These are phyloP conservation scores for Clivina fossor DNA, from an alignment of 2,888 invertebrate species.

Conservation along the genomic window DNA sequence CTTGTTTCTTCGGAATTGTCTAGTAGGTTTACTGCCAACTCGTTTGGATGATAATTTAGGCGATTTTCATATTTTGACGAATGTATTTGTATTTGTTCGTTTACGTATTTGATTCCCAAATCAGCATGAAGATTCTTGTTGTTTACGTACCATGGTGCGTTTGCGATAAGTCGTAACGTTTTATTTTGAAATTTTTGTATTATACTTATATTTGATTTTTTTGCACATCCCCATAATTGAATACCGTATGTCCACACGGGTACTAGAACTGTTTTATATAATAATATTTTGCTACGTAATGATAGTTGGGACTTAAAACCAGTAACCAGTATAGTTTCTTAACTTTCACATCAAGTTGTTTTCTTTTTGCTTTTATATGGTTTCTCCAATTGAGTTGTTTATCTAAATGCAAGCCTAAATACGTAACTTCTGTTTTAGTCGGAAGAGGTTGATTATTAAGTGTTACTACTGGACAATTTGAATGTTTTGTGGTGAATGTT, in stretches of 20 bases:
- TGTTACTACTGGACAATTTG: slow-evolving; percentile 17
- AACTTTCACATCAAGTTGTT: slow-evolving; percentile 32
- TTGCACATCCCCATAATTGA: slow-evolving; percentile 14
- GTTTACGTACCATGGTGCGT: slow-evolving; percentile 6
- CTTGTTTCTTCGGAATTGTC: slow-evolving; percentile 8
- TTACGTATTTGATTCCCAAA: not conserved
- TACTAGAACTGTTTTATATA: slow-evolving; percentile 4
- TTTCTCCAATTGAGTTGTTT: slow-evolving; percentile 32
- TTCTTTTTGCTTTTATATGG: slow-evolving; percentile 34
- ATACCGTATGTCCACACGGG: slow-evolving; percentile 15
- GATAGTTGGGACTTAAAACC: slow-evolving; percentile 12
- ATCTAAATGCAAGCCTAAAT: slow-evolving; percentile 37
- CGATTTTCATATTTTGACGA: slow-evolving; percentile 14
- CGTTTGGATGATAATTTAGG: slow-evolving; percentile 11
- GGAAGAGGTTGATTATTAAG: slow-evolving; percentile 39
- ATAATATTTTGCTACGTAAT: slow-evolving; percentile 5
- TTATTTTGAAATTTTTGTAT: slow-evolving; percentile 12
- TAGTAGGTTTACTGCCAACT: slow-evolving; percentile 5
- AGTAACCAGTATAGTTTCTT: slow-evolving; percentile 10
- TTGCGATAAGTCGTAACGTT: not conserved
- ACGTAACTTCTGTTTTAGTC: slow-evolving; percentile 42
- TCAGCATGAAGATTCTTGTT: slow-evolving; percentile 6
- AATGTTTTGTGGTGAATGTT: slow-evolving; percentile 22
- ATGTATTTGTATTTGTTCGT: slow-evolving; percentile 3
- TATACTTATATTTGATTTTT: not conserved